These are phyloP conservation scores for Dissostichus mawsoni DNA, from an alignment of 2,113 vertebrate genomes.

Conservation along the genomic window DNA sequence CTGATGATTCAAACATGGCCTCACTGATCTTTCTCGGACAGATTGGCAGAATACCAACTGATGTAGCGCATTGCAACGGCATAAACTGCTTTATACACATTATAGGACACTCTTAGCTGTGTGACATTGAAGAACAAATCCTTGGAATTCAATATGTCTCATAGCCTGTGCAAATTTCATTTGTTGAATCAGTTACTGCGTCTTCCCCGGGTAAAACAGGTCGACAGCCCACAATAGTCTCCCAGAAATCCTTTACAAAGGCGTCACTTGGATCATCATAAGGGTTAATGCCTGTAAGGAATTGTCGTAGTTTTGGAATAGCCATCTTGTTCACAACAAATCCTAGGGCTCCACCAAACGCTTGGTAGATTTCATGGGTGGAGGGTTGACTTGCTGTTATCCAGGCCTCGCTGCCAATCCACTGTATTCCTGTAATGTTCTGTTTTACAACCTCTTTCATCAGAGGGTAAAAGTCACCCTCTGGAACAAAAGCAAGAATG, in stretches of 20 bases:
- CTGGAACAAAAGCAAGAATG: constrained; percentile 81
- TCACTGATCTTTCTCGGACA: constrained; percentile 10
- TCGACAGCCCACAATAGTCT: constrained; percentile 75
- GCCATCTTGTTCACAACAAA: constrained; percentile 82
- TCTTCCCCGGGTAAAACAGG: constrained; percentile 17
- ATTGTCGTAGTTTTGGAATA: constrained; percentile 74
- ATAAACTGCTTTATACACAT: constrained; percentile 85
- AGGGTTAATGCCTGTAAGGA: constrained; percentile 75
- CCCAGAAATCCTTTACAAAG: constrained; percentile 81
- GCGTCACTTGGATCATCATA: constrained; percentile 46
- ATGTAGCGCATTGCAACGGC: constrained; percentile 82
- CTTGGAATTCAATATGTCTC: constrained; percentile 69
- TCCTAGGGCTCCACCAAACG: constrained; percentile 81
- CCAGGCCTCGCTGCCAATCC: constrained; percentile 87
- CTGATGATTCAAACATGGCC: constrained; percentile 73
- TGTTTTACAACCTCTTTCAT: constrained; percentile 80
- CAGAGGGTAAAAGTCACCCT: constrained; percentile 83
- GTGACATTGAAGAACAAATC: constrained; percentile 81
- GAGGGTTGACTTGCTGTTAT: constrained; percentile 76
- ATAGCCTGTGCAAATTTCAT: constrained; percentile 70
- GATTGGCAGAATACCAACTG: constrained; percentile 76
- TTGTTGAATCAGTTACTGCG: background rate
- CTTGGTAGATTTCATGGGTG: constrained; percentile 75
- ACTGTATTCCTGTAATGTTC: constrained; percentile 85
- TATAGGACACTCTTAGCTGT: constrained; percentile 81